These are phyloP conservation scores for Limanda limanda DNA, from an alignment of 2,113 vertebrate genomes.

Conservation along the genomic window DNA sequence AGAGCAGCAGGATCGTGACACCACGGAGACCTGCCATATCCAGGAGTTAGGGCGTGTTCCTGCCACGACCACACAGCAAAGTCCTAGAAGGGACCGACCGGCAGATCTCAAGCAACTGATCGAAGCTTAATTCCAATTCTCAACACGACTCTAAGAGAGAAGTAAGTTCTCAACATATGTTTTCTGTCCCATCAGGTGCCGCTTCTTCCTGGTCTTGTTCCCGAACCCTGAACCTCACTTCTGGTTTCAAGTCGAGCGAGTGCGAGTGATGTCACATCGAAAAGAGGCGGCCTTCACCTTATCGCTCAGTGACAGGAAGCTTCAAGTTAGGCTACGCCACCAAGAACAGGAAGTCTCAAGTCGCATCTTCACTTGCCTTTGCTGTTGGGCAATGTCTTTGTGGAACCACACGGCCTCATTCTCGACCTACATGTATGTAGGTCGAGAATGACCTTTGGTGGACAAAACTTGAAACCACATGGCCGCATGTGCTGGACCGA, in stretches of 20 bases:
- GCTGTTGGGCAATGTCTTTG: no score
- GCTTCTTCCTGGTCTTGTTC: conserved; percentile 86
- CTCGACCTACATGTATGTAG: no score
- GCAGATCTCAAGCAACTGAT: conserved; percentile 54
- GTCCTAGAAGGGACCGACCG: conserved; percentile 82
- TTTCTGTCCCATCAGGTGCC: conserved; percentile 83
- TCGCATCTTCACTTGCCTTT: conserved; percentile 50
- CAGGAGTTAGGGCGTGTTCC: conserved; percentile 78
- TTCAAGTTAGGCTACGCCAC: conserved; percentile 69
- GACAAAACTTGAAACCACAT: no score
- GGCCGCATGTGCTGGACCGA: no score
- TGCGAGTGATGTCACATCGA: conserved; percentile 80
- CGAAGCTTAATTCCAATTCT: conserved; percentile 4
- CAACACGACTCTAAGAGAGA: conserved; percentile 39
- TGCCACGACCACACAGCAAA: conserved; percentile 81
- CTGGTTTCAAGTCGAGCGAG: conserved; percentile 66
- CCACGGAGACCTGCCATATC: conserved; percentile 88
- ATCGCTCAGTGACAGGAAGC: conserved; percentile 75
- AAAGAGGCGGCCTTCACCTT: conserved; percentile 83
- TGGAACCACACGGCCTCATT: no score
- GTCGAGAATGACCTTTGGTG: no score
- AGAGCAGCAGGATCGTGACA: conserved; percentile 83
- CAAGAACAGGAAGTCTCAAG: conserved; percentile 75
- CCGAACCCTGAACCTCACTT: conserved; percentile 81
- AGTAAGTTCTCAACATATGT: conserved; percentile 66